Evolutionary conservation across 2,888 invertebrate species (phyloP), one percentile per base, ranked within the genome.

Genomic region (Anorthoa munda): DNA sequence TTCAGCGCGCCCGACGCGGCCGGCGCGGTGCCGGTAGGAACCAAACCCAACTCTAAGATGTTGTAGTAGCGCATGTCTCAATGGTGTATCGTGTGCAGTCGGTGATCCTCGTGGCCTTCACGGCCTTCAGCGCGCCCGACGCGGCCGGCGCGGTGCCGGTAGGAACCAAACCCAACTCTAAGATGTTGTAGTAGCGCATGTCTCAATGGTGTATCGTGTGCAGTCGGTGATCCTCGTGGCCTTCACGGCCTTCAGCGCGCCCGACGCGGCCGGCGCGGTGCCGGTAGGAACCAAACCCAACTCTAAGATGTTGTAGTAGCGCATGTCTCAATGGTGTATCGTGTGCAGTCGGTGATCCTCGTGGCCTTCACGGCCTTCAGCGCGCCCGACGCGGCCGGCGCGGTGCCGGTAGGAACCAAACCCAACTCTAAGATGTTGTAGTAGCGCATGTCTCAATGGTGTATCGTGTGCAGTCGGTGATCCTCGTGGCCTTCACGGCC

Each of bases 161-260:
- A n/a, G n/a, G n/a, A n/a, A n/a, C n/a, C 39, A 39, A 39, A 1
- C 9, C 39, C 39, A 39, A 39, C 9, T 1, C 39, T 39, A 39
- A 7, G 39, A 0, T 39, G 39, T 39, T 39, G 39, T 9, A 39
- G 39, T 39, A 39, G 9, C 7, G 31, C 15, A 17, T 45, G 4
- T 15, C 18, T 31, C 15, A 18, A 7, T 21, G n/a, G 0, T 15
- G 15, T 39, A n/a, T 55, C 39, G 2, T 56, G n/a, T 65, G 23
- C 97, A 98, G 93, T 98, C 99, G 75, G 98, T 99, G 70, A 97
- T 99, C 77, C 94, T 99, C 72, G 98, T 99, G 48, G 98, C 99
- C 2, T 98, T 98, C 93, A 99, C 99, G 9, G 98, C 98, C 12
- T 99, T 99, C 94, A 90, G 94, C 92, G 61, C 97, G 97, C 93